Base-by-base conservation (phyloP, 2,113 vertebrate species). In the Ardeotis arabs region DNA sequence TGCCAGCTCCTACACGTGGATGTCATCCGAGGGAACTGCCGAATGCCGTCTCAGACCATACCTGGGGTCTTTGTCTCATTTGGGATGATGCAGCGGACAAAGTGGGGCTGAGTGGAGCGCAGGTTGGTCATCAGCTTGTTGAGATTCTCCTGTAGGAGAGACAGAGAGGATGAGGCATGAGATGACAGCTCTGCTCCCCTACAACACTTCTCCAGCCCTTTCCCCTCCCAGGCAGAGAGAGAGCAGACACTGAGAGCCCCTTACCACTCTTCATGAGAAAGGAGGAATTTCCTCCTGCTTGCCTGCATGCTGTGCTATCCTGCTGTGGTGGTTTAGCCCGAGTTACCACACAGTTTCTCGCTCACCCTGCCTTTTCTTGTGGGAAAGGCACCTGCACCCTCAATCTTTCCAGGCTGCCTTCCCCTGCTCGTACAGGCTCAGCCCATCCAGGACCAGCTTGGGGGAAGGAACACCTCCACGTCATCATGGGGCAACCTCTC, bases 111-210 rank as follows among this genome's bases (percentile, higher is more conserved):
- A 6, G 99, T 99, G 96, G 99, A 98, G 82, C 99, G 98, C 67
- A 99, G 98, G 95, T 99, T 99, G 80, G 99, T 99, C 99, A 99
- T 99, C 98, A 99, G 98, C 97, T 99, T 99, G 97, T 99, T 99
- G 92, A 99, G 98, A 90, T 99, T 99, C 97, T 99, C 99, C 99
- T 99, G 97, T 18, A 95, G 76, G 84, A 56, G 82, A 94, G 66
- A 69, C 24, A 86, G 4, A 19, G 56, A 29, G 68, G n/a, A n/a
- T 95, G 90, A 94, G 85, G 82, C 39, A 64, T 60, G 72, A 96
- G 79, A 70, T 28, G 69, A 84, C 79, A 95, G 35, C 84, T 84
- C 81, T 84, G 70, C 50, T 73, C 13, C 53, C 50, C 89, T 55
- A 7, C 59, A 37, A 2, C 44, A 53, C 56, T 52, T 4, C 31